These are phyloP conservation scores for Atherinosoma microstoma DNA, from an alignment of 2,797 vertebrate species.

Conservation along the genomic window DNA sequence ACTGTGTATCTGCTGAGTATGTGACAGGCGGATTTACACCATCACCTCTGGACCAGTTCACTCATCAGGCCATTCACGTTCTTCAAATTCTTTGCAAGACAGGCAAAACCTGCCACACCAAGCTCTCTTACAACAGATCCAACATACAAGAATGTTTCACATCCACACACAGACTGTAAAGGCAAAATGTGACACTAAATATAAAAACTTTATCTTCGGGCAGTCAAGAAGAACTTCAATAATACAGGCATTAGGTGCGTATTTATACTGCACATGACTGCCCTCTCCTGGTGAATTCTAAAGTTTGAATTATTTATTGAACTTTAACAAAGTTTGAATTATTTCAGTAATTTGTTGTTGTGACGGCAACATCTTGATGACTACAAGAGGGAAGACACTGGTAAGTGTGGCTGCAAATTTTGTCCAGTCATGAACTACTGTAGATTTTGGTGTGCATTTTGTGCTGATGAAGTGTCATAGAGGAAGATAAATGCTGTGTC, in stretches of 20 bases:
- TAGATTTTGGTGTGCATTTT: background rate
- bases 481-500: slow-evolving; percentile 2
- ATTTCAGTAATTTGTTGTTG: background rate
- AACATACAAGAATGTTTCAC: slow-evolving; percentile 9
- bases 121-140: background rate
- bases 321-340: background rate
- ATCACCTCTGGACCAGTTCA: slow-evolving; percentile 55
- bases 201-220: slow-evolving; percentile 11
- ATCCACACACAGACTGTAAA: background rate
- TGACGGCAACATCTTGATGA: background rate
- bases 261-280: slow-evolving; percentile 66
- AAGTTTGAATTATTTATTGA: background rate
- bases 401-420: background rate
- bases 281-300: slow-evolving; percentile 67
- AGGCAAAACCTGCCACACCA: slow-evolving; percentile 18
- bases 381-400: background rate
- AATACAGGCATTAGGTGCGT: slow-evolving; percentile 2
- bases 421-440: background rate
- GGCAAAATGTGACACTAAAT: slow-evolving; percentile 14
- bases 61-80: slow-evolving; percentile 41
- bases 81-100: slow-evolving; percentile 45
- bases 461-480: background rate
- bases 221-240: slow-evolving; percentile 2
- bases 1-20: slow-evolving; percentile 40
- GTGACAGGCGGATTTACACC: slow-evolving; percentile 57